Base-by-base conservation (phyloP, 2,113 vertebrate genomes). In the Mormyrus lacerda region DNA sequence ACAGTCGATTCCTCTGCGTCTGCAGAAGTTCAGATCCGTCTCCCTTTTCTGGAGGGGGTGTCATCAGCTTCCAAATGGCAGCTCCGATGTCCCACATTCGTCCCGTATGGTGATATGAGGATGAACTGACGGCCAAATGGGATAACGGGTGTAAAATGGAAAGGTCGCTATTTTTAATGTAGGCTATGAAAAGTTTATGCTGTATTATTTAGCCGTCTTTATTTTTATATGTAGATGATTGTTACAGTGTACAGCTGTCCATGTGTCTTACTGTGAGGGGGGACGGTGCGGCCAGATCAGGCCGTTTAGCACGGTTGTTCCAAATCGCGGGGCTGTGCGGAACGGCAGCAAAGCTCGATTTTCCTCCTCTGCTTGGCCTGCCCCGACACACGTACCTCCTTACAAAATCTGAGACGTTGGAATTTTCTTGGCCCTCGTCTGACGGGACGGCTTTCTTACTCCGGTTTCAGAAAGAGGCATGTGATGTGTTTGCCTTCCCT, bases 221-320 rank as follows among this genome's bases (percentile, higher is more conserved):
- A 89, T 89, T 89, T 89, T 82, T 89, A 42, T 89, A 89, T 69
- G 79, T 53, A 83, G 55, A 89, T 50, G 48, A 89, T 89, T 89
- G 88, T 89, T 83, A 89, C 47, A 39, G 31, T 82, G 65, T 82
- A 42, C 88, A 83, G 73, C 50, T 79, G 73, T 79, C 73, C 61
- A 3, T 79, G 73, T 79, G 73, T 79, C 73, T 79, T 17, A 39
- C 31, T 19, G 73, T 42, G 73, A 79, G 73, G 61, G n/a, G n/a
- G 10, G 61, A 27, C 27, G 3, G 61, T 69, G 61, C 27, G 4
- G 10, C 13, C 61, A 69, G 27, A 31, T 10, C 61, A 27, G 61
- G 9, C 24, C 0, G n/a, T 31, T 31, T 11, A 3, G n/a, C n/a
- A 3, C 9, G 0, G 61, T 1, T 1, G 9, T 27, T 11, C 61